Percentiles rank a stretch among this genome's conserved stretches.
Evolutionary conservation across 2,888 invertebrate species (phyloP).

Genomic region (Amiota minor): DNA sequence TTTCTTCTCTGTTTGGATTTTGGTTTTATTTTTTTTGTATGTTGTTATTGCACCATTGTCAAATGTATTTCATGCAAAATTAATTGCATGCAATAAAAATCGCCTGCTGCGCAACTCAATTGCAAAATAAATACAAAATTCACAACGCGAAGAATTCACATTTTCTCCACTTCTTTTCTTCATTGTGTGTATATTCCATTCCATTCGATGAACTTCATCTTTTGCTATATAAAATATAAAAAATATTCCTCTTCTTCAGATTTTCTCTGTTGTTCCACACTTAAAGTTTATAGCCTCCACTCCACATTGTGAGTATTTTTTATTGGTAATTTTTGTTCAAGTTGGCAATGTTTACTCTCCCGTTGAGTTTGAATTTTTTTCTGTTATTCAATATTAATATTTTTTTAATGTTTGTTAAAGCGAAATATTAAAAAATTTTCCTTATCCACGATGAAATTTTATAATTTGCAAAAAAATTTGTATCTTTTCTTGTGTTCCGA

Average conservation of each 20-base stretch:
- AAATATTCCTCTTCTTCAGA: not conserved
- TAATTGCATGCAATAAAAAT: conserved; percentile 49
- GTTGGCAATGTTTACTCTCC: conserved; percentile 11
- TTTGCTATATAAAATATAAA: not conserved
- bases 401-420: conserved; percentile 19
- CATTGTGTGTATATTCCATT: not conserved
- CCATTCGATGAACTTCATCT: not conserved
- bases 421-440: not conserved
- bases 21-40: not conserved
- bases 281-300: not conserved
- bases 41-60: conserved; percentile 21
- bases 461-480: too few species aligned
- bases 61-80: conserved; percentile 36
- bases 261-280: not conserved
- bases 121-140: conserved; percentile 30
- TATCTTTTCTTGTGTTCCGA: not conserved
- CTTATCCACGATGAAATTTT: too few species aligned
- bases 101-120: conserved; percentile 44
- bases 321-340: conserved; percentile 4
- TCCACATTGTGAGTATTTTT: conserved; percentile 1
- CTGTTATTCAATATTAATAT: conserved; percentile 14
- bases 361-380: not conserved
- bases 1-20: conserved; percentile 14
- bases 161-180: not conserved
- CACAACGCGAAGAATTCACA: not conserved